Base-by-base conservation (phyloP, 2,888 invertebrate genomes). In the Drosophila aldrichi region DNA sequence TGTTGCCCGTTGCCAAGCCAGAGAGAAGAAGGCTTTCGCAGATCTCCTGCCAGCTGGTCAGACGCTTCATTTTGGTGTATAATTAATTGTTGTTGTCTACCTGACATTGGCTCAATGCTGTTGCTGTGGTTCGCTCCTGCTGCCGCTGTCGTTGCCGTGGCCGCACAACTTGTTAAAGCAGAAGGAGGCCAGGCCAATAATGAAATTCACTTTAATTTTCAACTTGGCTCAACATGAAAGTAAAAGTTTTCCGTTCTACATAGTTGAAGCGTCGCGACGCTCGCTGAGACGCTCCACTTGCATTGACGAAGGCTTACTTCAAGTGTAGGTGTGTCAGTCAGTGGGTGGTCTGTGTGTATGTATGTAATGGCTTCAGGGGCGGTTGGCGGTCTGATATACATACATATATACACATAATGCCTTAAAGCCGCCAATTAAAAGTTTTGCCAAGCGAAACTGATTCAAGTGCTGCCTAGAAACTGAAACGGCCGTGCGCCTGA, bases 381-480 rank as follows among this genome's bases (percentile, higher is more conserved):
- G 20, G 32, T 20, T 34, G 14, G 18, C 8, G 3, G 18, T 34
- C 29, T 25, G 25, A 12, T 25, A 25, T 40, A 25, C 18, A 64
- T 25, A 4, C 3, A 9, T 18, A 12, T 18, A 25, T 18, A 18
- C 18, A 64, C 64, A 77, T 81, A 81, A 82, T 78, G 75, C 79
- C 74, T 85, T 86, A 78, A 88, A 86, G 81, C 84, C 86, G 82
- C 58, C 77, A 88, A 89, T 88, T 86, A 88, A 81, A 86, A 88
- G 89, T 85, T 88, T 88, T 65, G 43, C 29, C 51, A 38, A 46
- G 58, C 59, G 43, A n/a, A 41, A 61, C 51, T 55, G 57, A 70
- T 56, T 61, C 29, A 48, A 34, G 59, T 60, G 34, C 49, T 25
- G 46, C 22, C 46, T 56, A 51, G 48, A 56, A 40, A 41, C 55